Percentiles rank a stretch among this genome's conserved stretches.
These are phyloP conservation scores for Physocephala rufipes DNA, from an alignment of 2,888 invertebrate species.

Conservation along the genomic window DNA sequence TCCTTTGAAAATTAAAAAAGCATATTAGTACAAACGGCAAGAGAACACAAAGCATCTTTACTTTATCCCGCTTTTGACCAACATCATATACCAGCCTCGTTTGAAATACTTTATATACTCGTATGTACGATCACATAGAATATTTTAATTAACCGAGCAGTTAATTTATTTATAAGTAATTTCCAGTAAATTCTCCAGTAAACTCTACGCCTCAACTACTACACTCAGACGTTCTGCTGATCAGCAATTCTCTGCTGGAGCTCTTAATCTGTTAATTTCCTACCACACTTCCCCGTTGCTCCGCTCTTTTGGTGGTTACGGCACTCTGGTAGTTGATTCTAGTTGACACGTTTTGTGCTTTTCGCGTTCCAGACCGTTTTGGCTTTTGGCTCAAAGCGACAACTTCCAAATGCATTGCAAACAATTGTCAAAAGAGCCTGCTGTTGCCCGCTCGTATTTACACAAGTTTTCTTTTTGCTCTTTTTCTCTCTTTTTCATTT, in stretches of 20 bases:
- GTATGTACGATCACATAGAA: no score
- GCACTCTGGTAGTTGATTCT: conserved; percentile 3
- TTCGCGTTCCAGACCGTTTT: conserved; percentile 25
- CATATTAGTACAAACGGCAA: no score
- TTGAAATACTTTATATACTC: no score
- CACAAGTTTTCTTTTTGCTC: conserved; percentile 13
- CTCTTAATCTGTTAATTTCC: no score
- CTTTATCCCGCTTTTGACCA: no score
- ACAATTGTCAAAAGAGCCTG: conserved; percentile 36
- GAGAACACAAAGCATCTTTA: no score
- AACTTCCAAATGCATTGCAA: conserved; percentile 29
- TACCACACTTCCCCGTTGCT: no score
- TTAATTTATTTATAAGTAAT: conserved; percentile 30
- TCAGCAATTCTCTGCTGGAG: no score
- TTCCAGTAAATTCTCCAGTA: not conserved
- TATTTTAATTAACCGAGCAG: conserved; percentile 25
- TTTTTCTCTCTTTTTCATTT: not conserved
- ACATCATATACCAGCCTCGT: no score
- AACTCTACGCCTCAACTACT: no score
- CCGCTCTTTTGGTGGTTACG: not conserved
- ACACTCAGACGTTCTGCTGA: no score
- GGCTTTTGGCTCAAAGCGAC: conserved; percentile 30
- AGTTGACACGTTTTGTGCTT: conserved; percentile 27
- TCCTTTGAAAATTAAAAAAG: no score
- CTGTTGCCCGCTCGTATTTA: conserved; percentile 25